These are phyloP conservation scores for Sterrhoptilus dennistouni DNA, from an alignment of 2,113 vertebrate genomes.

Conservation along the genomic window DNA sequence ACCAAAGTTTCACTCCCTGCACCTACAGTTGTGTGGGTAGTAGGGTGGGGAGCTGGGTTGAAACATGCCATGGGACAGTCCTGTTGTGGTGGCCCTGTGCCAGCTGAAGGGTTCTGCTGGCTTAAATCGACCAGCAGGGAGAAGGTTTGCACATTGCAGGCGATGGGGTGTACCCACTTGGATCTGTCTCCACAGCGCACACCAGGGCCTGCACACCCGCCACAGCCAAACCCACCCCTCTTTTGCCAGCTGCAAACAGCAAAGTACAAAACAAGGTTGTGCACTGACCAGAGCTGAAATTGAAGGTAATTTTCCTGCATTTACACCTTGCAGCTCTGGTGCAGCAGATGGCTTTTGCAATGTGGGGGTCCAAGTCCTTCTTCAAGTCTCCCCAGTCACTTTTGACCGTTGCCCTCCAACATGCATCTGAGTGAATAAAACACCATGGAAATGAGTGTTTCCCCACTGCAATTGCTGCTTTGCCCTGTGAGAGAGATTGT, in stretches of 20 bases:
- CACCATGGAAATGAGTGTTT: neutral
- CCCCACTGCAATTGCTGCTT: neutral
- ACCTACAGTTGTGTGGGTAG: neutral
- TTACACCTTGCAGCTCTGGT: neutral
- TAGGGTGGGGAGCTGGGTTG: neutral
- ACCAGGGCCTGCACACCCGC: neutral
- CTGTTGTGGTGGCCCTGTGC: neutral
- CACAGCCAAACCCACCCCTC: neutral
- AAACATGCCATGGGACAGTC: neutral
- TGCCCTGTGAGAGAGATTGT: neutral
- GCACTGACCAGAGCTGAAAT: neutral
- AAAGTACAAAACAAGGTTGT: neutral
- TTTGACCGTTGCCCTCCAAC: accelerated
- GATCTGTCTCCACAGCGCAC: neutral
- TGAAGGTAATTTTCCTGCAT: neutral
- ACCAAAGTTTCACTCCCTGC: neutral
- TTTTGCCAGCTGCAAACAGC: neutral
- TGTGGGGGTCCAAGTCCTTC: accelerated
- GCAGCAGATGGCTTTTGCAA: neutral
- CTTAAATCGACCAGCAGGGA: accelerated
- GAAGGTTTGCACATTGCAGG: accelerated
- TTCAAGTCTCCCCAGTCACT: accelerated
- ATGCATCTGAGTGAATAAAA: neutral
- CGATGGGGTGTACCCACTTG: accelerated
- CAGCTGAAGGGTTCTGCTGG: neutral